Evolutionary conservation across 2,888 invertebrate genomes (phyloP), one percentile per base, ranked within the genome.

Genomic region (Odontocolon sp.): DNA sequence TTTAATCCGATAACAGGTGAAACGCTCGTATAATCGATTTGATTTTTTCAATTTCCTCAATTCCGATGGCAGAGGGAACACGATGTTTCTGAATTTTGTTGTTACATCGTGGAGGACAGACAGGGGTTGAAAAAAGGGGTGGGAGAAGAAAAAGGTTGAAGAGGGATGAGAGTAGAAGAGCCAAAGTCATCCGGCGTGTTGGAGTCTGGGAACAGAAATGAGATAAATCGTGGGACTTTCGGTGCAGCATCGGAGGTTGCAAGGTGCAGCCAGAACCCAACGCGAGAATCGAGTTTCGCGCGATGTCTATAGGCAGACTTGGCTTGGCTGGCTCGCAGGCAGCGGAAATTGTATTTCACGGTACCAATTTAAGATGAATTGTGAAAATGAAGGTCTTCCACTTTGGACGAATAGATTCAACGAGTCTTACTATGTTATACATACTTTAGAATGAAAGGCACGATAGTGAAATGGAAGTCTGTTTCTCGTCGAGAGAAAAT

Each of bases 261-360:
- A 42, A 47, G 45, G 61, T 40, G 54, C 61, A 56, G 11, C 40
- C 21, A 54, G 76, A 59, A 71, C 54, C 42, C 42, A 23, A 8
- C 47, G 42, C 40, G 50, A 64, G 54, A 70, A 76, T 74, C 63
- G 68, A 74, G 69, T 66, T 71, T 26, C 33, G 66, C 68, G 61
- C 66, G 33, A 38, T 59, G 36, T 28, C 31, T 66, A 8, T 16
- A 6, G 36, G 68, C 59, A 50, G 57, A 11, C 57, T 23, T 28
- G 47, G 64, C 28, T 28, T 70, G 67, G 63, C 72, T 71, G 73
- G 74, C 77, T 67, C 79, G 54, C 74, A 63, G 72, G 50, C 71
- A 56, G 61, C 79, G 84, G 84, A 84, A 84, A 84, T 83, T 84
- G 83, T 84, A 81, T 84, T 84, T 83, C 83, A 82, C 81, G 80